phyloP scores from a whole-genome alignment of 2,797 vertebrate genomes.

The Epinephelus malabaricus region DNA sequence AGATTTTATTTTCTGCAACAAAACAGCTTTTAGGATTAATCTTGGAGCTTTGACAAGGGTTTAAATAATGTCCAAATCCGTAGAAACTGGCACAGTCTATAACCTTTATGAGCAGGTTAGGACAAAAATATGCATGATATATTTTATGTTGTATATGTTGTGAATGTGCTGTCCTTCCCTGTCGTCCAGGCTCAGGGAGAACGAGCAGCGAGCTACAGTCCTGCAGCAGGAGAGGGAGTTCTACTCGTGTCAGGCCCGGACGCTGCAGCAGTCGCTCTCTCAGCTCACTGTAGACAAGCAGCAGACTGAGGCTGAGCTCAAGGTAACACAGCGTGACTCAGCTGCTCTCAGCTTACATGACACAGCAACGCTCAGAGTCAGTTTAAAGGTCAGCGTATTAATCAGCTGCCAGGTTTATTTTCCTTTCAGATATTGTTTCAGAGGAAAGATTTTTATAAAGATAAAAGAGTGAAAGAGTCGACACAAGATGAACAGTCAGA shows the following conservation, averaged over 20 bases:
- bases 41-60: not conserved
- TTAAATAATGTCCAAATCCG: not conserved
- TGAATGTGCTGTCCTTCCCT: not conserved
- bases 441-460: no score
- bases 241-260: conserved; percentile 92
- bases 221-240: conserved; percentile 95
- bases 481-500: no score
- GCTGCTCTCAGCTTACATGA: conserved; percentile 7
- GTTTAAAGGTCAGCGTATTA: not conserved
- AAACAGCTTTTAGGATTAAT: not conserved
- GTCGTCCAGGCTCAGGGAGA: conserved; percentile 90
- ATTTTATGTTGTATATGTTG: not conserved
- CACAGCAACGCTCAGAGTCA: not conserved
- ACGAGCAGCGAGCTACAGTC: conserved; percentile 87
- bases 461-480: no score
- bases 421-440: not conserved
- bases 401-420: not conserved
- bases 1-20: not conserved
- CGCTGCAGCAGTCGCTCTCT: conserved; percentile 93
- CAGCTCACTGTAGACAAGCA: conserved; percentile 94
- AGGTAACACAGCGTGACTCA: conserved; percentile 83
- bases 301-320: conserved; percentile 94
- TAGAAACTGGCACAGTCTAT: not conserved
- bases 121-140: not conserved
- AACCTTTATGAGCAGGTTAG: not conserved